phyloP scores from a whole-genome alignment of 2,888 invertebrate genomes.

The Uloborus plumipes region DNA sequence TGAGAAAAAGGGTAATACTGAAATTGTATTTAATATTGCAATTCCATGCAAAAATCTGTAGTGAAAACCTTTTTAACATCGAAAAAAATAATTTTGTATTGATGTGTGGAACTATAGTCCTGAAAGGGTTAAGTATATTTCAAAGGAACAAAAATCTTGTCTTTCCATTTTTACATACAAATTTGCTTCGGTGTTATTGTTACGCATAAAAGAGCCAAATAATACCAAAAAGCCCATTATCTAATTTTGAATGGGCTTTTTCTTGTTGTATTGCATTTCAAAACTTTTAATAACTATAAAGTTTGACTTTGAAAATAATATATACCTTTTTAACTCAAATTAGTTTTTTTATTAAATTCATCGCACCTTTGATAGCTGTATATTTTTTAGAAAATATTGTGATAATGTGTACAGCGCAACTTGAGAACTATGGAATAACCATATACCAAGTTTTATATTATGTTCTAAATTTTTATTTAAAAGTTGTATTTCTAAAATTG shows the following conservation, averaged over 20 bases:
- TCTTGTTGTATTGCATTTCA: conserved; percentile 50
- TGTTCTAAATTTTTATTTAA: no score
- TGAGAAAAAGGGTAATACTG: no score
- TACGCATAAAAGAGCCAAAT: conserved; percentile 43
- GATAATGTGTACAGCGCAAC: neutral
- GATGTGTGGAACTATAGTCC: no score
- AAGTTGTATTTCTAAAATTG: no score
- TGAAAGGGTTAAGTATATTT: conserved; percentile 12
- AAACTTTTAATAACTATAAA: conserved; percentile 23
- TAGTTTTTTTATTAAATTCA: conserved; percentile 5
- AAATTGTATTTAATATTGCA: no score
- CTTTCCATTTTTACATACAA: conserved; percentile 62
- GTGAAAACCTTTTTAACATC: no score
- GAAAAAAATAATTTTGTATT: no score
- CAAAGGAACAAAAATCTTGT: conserved; percentile 46
- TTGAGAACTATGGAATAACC: no score
- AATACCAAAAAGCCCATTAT: conserved; percentile 38
- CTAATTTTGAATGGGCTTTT: conserved; percentile 30
- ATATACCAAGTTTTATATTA: no score
- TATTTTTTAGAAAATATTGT: conserved; percentile 12
- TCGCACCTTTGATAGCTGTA: neutral
- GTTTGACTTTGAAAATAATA: conserved; percentile 9
- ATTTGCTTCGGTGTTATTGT: conserved; percentile 49
- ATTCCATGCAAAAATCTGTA: no score
- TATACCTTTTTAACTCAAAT: conserved; percentile 6